Conservation (phyloP, 2,888 invertebrate species). For the Tyria jacobaeae region DNA sequence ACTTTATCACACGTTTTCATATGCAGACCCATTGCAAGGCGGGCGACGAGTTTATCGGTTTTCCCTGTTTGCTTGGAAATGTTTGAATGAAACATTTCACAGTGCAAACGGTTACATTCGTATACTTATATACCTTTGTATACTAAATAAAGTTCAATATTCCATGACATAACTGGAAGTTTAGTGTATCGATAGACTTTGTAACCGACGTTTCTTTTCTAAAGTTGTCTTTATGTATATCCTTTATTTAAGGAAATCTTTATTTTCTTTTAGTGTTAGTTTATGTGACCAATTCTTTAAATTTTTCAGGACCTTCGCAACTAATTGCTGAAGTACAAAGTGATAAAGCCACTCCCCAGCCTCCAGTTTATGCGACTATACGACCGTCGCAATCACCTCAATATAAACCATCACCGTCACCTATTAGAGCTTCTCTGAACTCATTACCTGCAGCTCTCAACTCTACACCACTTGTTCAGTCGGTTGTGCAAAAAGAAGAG, state of each 20-base stretch:
- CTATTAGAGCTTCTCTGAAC: slow-evolving; percentile 66
- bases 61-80: slow-evolving; percentile 59
- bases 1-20: slow-evolving; percentile 67
- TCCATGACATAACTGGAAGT: slow-evolving; percentile 26
- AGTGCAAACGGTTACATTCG: slow-evolving; percentile 47
- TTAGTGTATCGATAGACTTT: slow-evolving; percentile 39
- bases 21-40: slow-evolving; percentile 57
- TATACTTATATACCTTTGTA: no score
- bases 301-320: slow-evolving; percentile 81
- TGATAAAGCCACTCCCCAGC: slow-evolving; percentile 72
- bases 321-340: slow-evolving; percentile 71
- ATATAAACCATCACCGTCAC: slow-evolving; percentile 60
- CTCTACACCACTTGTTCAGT: slow-evolving; percentile 72
- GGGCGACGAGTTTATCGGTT: slow-evolving; percentile 63
- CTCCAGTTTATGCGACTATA: slow-evolving; percentile 81
- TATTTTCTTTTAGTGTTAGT: slow-evolving; percentile 25
- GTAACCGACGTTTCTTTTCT: slow-evolving; percentile 42
- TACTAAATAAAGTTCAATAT: slow-evolving; percentile 49
- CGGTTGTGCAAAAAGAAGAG: slow-evolving; percentile 66
- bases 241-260: no score
- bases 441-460: slow-evolving; percentile 69
- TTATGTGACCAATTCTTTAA: slow-evolving; percentile 35
- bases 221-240: slow-evolving; percentile 31
- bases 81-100: slow-evolving; percentile 52
- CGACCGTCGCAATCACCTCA: slow-evolving; percentile 70